Evolutionary conservation across 2,888 invertebrate genomes (phyloP), one percentile per base, ranked within the genome.

Genomic region (Phanerotoma sp.): DNA sequence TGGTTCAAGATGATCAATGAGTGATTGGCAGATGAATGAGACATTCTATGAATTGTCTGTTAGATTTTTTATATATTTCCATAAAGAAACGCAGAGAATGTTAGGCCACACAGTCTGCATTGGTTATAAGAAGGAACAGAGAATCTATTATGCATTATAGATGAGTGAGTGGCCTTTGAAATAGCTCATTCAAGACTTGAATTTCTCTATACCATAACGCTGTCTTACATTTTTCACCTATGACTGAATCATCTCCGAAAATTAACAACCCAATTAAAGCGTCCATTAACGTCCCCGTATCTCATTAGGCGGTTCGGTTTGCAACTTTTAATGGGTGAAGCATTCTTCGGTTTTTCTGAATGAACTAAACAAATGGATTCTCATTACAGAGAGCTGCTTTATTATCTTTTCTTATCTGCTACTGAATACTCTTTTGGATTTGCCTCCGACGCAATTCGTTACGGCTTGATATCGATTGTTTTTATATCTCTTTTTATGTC

Each of bases 231-330:
- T 73, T 74, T 70, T 65, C 66, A 64, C 66, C 71, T 71, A 72
- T 72, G 73, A 73, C 73, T 73, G 57, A 56, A 58, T 58, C 57
- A 56, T 73, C 70, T 65, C 63, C 64, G 64, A 66, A 73, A 74
- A 74, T 74, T 74, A 74, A 74, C 72, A 68, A 66, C 69, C 74
- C 74, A 74, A 74, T 74, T 74, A 74, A 74, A 72, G 65, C 60
- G 58, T 57, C 72, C 66, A 72, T 74, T 73, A 74, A 73, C 69
- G 68, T 69, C 69, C 69, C 65, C 58, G 70, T 73, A 72, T 74
- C 74, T 73, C 74, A 74, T 74, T 67, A 69, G 61, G 63, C 66
- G 57, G 54, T 61, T 66, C 66, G 67, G 68, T 70, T 71, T 66
- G 71, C 69, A 69, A 68, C 63, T 64, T 69, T 70, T 72, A 68